Conservation (phyloP, 2,113 vertebrate species). For the Bujurquina vittata region DNA sequence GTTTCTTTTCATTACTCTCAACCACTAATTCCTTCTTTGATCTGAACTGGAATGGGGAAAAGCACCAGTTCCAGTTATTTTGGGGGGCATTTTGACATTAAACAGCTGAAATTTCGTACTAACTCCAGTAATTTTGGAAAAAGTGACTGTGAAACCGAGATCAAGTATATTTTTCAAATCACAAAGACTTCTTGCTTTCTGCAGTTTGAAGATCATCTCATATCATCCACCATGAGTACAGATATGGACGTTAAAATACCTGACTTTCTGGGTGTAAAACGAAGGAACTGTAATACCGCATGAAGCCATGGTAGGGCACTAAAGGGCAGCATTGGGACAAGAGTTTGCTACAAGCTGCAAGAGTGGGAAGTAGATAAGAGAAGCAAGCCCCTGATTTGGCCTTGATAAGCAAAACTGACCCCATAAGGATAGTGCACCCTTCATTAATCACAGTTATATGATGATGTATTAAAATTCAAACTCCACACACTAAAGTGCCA, state of each 20-base stretch:
- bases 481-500: conserved; percentile 25
- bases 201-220: not conserved
- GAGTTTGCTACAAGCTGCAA: not conserved
- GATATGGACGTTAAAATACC: not conserved
- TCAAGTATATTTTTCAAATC: conserved; percentile 9
- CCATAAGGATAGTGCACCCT: not conserved
- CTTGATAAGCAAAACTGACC: conserved; percentile 2
- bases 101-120: conserved; percentile 1
- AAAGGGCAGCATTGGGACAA: conserved; percentile 36
- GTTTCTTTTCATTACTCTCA: conserved; percentile 60
- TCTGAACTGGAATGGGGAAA: conserved; percentile 49
- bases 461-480: conserved; percentile 42
- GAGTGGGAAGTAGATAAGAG: not conserved
- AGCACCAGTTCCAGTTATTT: conserved; percentile 48
- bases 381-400: conserved; percentile 3
- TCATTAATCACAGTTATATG: conserved; percentile 28
- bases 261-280: not conserved
- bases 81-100: conserved; percentile 36
- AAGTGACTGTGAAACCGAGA: conserved; percentile 22
- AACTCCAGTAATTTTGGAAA: conserved; percentile 6
- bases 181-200: not conserved
- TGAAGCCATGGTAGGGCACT: conserved; percentile 47
- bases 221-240: not conserved
- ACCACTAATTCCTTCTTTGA: conserved; percentile 66
- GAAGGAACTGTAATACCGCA: conserved; percentile 26